Base-by-base conservation (phyloP, 2,888 invertebrate genomes). In the Rambutsinella grinnellia region DNA sequence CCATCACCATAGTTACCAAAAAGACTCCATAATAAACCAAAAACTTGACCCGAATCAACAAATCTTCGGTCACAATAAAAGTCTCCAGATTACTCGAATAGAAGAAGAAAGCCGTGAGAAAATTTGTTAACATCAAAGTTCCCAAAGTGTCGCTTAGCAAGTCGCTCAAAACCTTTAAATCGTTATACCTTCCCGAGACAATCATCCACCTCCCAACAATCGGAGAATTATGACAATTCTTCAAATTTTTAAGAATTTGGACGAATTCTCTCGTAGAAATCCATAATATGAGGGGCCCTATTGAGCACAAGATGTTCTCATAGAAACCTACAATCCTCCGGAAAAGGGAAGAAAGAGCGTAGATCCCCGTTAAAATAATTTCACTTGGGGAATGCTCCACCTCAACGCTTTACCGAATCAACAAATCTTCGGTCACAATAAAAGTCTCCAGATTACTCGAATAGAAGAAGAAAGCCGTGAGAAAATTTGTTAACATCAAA, bases 61-160 rank as follows among this genome's bases (percentile, higher is more conserved):
- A 0, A 23, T 75, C 75, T 3, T 17, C 13, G 2, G 56, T 53
- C 2, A 56, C 51, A 44, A 75, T 23, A 47, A 75, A 49, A 23
- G 56, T 66, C 23, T 68, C 75, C 36, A 75, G 36, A 47, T 67
- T 67, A 24, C 51, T 58, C 1, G 74, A 74, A 17, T 75, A 75
- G 67, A 68, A 75, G 53, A 75, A 75, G 23, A 75, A 49, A 1
- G 47, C 61, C 6, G 67, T 54, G 1, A 62, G 6, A n/a, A 51
- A 44, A 23, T 60, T 58, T 1, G 17, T 27, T 6, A 75, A 15
- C 19, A 54, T 49, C n/a, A 68, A 15, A 0, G 21, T 19, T 3
- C 75, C 67, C 10, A 62, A 62, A 15, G 56, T 24, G 6, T 67
- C 46, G 44, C 68, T 75, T 17, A 36, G 47, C n/a, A 68, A 26